Conservation (phyloP, 2,888 invertebrate species). For the Panzeria rudis region DNA sequence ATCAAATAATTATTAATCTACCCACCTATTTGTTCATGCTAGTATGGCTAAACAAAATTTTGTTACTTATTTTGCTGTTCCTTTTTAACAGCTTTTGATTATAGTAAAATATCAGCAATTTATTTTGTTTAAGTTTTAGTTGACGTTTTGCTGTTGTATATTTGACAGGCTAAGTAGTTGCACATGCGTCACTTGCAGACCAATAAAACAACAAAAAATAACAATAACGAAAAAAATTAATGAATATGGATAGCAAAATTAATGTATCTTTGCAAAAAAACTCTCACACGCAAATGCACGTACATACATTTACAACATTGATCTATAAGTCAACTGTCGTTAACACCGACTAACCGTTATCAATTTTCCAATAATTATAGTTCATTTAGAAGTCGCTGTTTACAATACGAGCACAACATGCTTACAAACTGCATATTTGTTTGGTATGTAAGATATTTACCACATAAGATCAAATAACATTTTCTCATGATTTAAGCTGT, state of each 20-base stretch:
- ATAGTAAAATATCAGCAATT: slow-evolving; percentile 61
- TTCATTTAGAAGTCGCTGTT: slow-evolving; percentile 40
- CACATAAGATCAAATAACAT: slow-evolving; percentile 46
- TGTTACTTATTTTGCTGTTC: slow-evolving; percentile 4
- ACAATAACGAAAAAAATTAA: slow-evolving; percentile 35
- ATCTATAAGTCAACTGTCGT: slow-evolving; percentile 56
- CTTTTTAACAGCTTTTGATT: slow-evolving; percentile 43
- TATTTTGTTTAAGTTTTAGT: slow-evolving; percentile 67
- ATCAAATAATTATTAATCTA: slow-evolving; percentile 3
- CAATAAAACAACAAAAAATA: slow-evolving; percentile 5
- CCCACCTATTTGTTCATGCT: slow-evolving; percentile 6
- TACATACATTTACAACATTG: slow-evolving; percentile 1
- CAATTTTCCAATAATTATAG: slow-evolving; percentile 60
- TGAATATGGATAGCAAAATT: slow-evolving; percentile 67
- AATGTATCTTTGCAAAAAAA: slow-evolving; percentile 6
- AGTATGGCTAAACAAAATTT: background rate
- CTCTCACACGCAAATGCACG: slow-evolving; percentile 3
- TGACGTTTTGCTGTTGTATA: slow-evolving; percentile 68
- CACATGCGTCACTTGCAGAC: slow-evolving; percentile 62
- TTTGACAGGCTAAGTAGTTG: slow-evolving; percentile 70
- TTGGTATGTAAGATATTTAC: slow-evolving; percentile 6
- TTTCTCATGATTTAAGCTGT: slow-evolving; percentile 60
- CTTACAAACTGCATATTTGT: background rate
- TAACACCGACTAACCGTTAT: slow-evolving; percentile 50
- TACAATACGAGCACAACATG: background rate